Evolutionary conservation across 2,888 invertebrate genomes (phyloP).

Genomic region (Hirtodrosophila cameraria): DNA sequence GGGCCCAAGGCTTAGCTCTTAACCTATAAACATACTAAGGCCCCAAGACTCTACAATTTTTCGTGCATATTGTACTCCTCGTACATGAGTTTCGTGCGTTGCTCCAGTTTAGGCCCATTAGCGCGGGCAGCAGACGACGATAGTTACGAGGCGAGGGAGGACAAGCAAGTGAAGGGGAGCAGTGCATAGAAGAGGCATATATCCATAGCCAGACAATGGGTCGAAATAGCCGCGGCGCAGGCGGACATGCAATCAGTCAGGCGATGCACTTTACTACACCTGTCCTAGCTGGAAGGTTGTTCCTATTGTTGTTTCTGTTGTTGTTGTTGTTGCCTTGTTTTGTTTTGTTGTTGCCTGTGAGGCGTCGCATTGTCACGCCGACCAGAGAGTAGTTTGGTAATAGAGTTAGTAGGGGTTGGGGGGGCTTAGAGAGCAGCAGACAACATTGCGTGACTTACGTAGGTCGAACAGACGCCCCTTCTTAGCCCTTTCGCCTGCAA

Average conservation of each 20-base stretch:
- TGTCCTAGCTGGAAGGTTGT: conserved; percentile 32
- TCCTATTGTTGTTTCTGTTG: conserved; percentile 24
- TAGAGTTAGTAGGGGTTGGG: too few relatives aligned
- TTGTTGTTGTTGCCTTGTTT: conserved; percentile 16
- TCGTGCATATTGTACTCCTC: conserved; percentile 46
- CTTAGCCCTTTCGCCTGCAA: conserved; percentile 7
- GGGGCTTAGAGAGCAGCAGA: conserved; percentile 31
- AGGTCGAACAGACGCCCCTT: conserved; percentile 48
- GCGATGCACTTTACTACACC: conserved; percentile 71
- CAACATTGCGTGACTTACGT: conserved; percentile 77
- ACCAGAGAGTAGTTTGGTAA: conserved; percentile 47
- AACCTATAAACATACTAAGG: conserved; percentile 74
- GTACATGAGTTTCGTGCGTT: conserved; percentile 77
- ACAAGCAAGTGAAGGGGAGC: too few relatives aligned
- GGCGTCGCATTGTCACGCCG: conserved; percentile 75
- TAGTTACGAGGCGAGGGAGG: background rate
- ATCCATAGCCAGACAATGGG: conserved; percentile 50
- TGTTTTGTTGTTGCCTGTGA: conserved; percentile 32
- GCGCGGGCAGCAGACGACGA: conserved; percentile 26
- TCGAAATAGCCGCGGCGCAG: conserved; percentile 40
- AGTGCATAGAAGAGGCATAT: conserved; percentile 8
- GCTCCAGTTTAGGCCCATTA: conserved; percentile 74
- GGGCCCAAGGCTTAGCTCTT: conserved; percentile 78
- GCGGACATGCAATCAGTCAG: conserved; percentile 78
- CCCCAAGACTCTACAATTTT: conserved; percentile 47